Evolutionary conservation across 2,888 invertebrate genomes (phyloP).

Genomic region (Amaurobius ferox): DNA sequence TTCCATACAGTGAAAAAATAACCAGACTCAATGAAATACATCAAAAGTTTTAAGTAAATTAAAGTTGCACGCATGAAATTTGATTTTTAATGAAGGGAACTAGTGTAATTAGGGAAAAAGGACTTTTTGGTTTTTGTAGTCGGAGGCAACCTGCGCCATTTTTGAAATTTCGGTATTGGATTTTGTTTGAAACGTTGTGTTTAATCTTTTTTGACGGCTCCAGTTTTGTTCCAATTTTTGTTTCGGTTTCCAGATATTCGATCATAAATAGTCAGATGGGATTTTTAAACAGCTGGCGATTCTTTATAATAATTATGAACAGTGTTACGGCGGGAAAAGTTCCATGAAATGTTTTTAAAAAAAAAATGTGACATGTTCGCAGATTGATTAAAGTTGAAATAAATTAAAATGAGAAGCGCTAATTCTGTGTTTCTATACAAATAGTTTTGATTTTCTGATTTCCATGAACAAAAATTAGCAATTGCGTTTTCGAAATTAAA

Average conservation of each 20-base stretch:
- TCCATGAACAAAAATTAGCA: too few species aligned
- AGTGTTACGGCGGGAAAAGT: too few species aligned
- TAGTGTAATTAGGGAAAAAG: constrained; percentile 9
- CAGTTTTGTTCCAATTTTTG: background rate
- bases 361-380: background rate
- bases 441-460: background rate
- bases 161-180: background rate
- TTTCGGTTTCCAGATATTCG: background rate
- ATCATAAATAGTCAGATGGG: constrained; percentile 12
- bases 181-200: background rate
- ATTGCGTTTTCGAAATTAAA: too few species aligned
- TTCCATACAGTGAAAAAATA: background rate
- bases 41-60: constrained; percentile 16
- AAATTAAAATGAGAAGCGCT: background rate
- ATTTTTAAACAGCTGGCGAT: background rate
- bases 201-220: constrained; percentile 16
- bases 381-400: constrained; percentile 2
- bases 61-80: constrained; percentile 12
- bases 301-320: too few species aligned
- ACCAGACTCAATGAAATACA: background rate
- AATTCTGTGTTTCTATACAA: background rate
- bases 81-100: constrained; percentile 18
- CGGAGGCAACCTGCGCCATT: background rate
- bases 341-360: too few species aligned
- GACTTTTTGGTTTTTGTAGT: constrained; percentile 16